Evolutionary conservation across 2,888 invertebrate genomes (phyloP), one percentile per base, ranked within the genome.

Genomic region (Apantesis nais): DNA sequence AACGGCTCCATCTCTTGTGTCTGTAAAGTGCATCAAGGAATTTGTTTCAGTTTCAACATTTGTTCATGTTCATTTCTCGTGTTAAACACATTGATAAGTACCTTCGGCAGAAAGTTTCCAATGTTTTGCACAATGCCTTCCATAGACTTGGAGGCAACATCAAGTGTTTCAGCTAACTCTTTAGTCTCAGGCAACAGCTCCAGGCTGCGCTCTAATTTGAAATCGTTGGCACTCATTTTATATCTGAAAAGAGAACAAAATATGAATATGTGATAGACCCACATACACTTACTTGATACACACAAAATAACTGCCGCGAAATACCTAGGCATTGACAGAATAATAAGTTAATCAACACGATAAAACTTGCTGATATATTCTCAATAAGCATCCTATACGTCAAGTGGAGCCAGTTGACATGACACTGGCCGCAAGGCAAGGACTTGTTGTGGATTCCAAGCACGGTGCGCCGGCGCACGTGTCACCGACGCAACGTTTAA

Each of bases 121-220:
- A n/a, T n/a, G n/a, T n/a, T n/a, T n/a, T n/a, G n/a, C n/a, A n/a
- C n/a, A n/a, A n/a, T n/a, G n/a, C n/a, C n/a, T n/a, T n/a, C n/a
- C n/a, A n/a, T n/a, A n/a, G n/a, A n/a, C n/a, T n/a, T n/a, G n/a
- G n/a, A n/a, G n/a, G n/a, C n/a, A n/a, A n/a, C n/a, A n/a, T n/a
- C n/a, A n/a, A n/a, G n/a, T n/a, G n/a, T 92, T 82, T 96, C 95
- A 14, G 97, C 97, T 16, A 96, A 83, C 73, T 93, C 95, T 82
- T 92, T 88, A 0, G 96, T 93, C 81, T 96, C 97, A 0, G 96
- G 95, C 73, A 90, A 93, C 63, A 96, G 85, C 79, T 96, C 96
- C 64, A 96, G 94, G 72, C 91, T 95, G 70, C 95, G 89, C 81
- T 97, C 96, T 75, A 97, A 84, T 78, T 92, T 93, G 86, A 97